These are phyloP conservation scores for Odontamblyopus rebecca DNA, from an alignment of 2,797 vertebrate species.

Conservation along the genomic window DNA sequence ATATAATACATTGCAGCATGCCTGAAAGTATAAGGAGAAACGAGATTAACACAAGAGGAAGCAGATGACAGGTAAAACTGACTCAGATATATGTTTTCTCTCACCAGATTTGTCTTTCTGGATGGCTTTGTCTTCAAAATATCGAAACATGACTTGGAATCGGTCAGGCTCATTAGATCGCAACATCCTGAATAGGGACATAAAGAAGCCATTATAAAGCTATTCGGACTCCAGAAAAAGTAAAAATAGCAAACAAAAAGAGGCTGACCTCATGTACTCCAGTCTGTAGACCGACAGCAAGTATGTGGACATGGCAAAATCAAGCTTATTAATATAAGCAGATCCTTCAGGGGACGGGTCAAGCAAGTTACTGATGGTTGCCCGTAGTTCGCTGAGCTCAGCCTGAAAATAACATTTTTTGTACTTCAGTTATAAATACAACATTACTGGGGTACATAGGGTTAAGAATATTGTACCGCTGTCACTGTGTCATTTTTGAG, in stretches of 20 bases:
- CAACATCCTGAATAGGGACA: conserved; percentile 78
- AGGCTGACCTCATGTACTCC: conserved; percentile 91
- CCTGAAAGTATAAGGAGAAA: conserved; percentile 68
- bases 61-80: not conserved
- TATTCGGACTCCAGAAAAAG: not conserved
- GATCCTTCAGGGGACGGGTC: conserved; percentile 91
- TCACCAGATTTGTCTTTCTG: conserved; percentile 96
- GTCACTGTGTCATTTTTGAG: conserved; percentile 97
- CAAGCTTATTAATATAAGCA: conserved; percentile 92
- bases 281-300: conserved; percentile 95
- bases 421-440: not conserved
- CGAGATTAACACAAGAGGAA: not conserved
- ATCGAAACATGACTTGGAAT: conserved; percentile 96
- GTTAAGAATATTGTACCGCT: conserved; percentile 69
- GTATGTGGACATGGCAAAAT: conserved; percentile 98
- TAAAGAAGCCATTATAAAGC: not conserved
- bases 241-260: not conserved
- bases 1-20: conserved; percentile 98
- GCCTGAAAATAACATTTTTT: conserved; percentile 73
- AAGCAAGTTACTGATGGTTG: conserved; percentile 91
- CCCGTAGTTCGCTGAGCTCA: conserved; percentile 89
- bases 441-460: not conserved
- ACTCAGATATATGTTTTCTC: conserved; percentile 5
- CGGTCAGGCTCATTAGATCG: conserved; percentile 90
- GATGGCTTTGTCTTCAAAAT: conserved; percentile 96